These are phyloP conservation scores for Trematocara nigrifrons DNA, from an alignment of 2,113 vertebrate genomes.

Conservation along the genomic window DNA sequence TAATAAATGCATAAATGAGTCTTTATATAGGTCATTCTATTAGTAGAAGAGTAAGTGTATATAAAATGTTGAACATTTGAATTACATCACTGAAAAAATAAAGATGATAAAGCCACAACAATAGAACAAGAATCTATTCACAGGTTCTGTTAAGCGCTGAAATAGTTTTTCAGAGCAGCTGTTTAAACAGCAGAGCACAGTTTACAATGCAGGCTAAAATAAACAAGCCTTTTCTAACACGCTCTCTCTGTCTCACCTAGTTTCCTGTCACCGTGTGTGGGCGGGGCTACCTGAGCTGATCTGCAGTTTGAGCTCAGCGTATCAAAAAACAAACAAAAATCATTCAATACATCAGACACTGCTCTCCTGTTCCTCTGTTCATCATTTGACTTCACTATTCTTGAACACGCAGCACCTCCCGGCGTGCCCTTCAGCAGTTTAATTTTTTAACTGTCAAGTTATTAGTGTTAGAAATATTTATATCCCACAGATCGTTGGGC, in stretches of 20 bases:
- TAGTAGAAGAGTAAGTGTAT: neutral
- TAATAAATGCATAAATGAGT: neutral
- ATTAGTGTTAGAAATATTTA: neutral
- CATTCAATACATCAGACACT: neutral
- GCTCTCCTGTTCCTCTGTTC: neutral
- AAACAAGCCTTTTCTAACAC: neutral
- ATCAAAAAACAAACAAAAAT: neutral
- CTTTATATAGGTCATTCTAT: neutral
- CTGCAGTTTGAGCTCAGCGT: fast-evolving
- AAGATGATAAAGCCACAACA: fast-evolving
- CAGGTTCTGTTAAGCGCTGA: neutral
- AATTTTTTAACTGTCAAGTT: neutral
- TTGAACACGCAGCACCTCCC: neutral
- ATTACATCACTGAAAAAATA: neutral
- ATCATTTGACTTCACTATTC: neutral
- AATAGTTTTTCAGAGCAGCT: neutral
- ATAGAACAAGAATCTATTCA: neutral
- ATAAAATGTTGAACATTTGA: neutral
- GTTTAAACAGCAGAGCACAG: neutral
- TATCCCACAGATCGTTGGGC: neutral
- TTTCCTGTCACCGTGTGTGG: neutral
- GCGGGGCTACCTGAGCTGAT: neutral
- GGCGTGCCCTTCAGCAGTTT: neutral
- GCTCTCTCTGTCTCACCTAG: neutral
- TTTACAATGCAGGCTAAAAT: fast-evolving